Conservation (phyloP, 1,140 invertebrate genomes). For the Halyomorpha halys region DNA sequence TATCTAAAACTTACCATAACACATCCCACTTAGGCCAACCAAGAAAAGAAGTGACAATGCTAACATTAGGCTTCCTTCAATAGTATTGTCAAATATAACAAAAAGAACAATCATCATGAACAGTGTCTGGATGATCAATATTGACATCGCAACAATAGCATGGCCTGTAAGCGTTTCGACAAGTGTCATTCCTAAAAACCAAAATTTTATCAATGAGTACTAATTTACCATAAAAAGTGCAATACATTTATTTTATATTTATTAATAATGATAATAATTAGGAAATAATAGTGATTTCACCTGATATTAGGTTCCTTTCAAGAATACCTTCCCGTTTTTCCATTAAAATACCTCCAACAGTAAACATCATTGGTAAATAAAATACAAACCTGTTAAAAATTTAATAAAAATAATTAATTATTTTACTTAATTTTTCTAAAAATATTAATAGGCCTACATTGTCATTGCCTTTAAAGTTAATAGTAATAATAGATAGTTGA, state of each 20-base stretch:
- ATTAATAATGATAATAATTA: neutral
- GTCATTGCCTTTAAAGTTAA: too few species aligned
- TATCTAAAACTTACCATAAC: constrained; percentile 38
- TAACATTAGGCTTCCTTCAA: constrained; percentile 40
- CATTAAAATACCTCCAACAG: constrained; percentile 79
- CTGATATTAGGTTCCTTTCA: constrained; percentile 74
- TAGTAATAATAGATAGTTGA: too few species aligned
- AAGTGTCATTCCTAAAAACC: constrained; percentile 55
- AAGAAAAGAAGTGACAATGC: constrained; percentile 41
- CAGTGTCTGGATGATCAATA: constrained; percentile 75
- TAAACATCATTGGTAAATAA: constrained; percentile 87
- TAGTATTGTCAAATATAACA: constrained; percentile 41
- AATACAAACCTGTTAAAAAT: constrained; percentile 42
- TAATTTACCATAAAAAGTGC: too few species aligned
- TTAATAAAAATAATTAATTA: too few species aligned
- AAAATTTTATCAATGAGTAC: too few species aligned
- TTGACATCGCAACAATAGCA: constrained; percentile 72
- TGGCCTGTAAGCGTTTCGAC: constrained; percentile 72
- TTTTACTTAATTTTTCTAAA: too few species aligned
- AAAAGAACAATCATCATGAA: constrained; percentile 43
- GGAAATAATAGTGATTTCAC: constrained; percentile 37
- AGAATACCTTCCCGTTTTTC: constrained; percentile 80
- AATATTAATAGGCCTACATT: too few species aligned
- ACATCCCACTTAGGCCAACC: constrained; percentile 47
- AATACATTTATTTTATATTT: too few species aligned